Evolutionary conservation across 2,888 invertebrate genomes (phyloP).

Genomic region (Calameuta filiformis): DNA sequence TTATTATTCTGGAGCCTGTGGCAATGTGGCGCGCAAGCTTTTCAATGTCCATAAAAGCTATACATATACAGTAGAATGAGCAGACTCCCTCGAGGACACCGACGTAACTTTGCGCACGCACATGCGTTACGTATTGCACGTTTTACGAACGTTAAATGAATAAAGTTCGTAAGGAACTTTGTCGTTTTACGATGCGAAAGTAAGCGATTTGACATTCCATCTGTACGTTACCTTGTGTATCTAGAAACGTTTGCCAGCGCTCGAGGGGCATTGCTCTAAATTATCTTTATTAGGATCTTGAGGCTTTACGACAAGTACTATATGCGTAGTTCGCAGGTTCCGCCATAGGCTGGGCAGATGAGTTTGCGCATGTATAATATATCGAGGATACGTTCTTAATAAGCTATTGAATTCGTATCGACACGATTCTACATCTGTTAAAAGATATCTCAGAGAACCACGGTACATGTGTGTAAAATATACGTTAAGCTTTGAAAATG

Average conservation of each 20-base stretch:
- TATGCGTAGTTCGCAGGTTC: not conserved
- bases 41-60: not conserved
- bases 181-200: not conserved
- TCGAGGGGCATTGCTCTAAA: not conserved
- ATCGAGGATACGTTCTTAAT: not conserved
- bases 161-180: not conserved
- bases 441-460: not conserved
- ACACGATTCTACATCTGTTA: not conserved
- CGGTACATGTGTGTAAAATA: not conserved
- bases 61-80: not conserved
- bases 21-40: not conserved
- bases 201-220: not conserved
- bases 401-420: not conserved
- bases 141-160: not conserved
- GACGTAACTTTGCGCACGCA: not conserved
- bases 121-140: not conserved
- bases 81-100: not conserved
- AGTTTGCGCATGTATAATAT: not conserved
- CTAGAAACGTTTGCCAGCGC: not conserved
- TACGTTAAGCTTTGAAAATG: not conserved
- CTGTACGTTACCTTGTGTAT: not conserved
- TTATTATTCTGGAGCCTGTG: not conserved
- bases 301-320: not conserved
- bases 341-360: not conserved
- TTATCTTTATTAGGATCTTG: not conserved